Base-by-base conservation (phyloP, 1,140 invertebrate species). In the Lucilia sericata region DNA sequence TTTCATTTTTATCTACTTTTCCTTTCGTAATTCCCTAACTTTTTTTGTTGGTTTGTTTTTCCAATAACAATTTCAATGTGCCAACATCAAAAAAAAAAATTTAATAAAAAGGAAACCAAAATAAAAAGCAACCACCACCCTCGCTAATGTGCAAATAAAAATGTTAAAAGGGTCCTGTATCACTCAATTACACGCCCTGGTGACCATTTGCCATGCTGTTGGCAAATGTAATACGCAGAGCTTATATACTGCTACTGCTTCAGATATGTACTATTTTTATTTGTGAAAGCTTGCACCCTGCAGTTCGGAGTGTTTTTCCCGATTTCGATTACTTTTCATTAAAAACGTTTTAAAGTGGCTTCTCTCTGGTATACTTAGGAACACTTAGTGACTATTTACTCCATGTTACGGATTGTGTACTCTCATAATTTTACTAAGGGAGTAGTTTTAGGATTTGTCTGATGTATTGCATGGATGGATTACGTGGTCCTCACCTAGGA, bases 121-220 rank as follows among this genome's bases (percentile, higher is more conserved):
- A 42, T 8, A 65, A 9, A 13, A 30, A 81, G n/a, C 19, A 30
- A 75, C 83, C 83, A 84, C 83, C 88, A 90, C 88, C 88, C 88
- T 89, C 87, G 88, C 88, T 90, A 90, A 90, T 90, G 88, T 90
- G 88, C 88, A 90, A 90, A 90, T 90, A 90, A 90, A 90, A 90
- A 90, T 90, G 88, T 90, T 90, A 90, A 90, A 90, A 90, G 88
- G 88, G 88, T 89, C 88, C 89, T 90, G 88, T 90, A 90, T 89
- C 88, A 90, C 88, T 90, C 88, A 90, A 90, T 90, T 90, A 90
- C 88, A 90, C 88, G 88, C 88, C 88, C 88, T 87, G 89, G 88
- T 90, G 88, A 90, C 88, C 88, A 90, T 89, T 88, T 90, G 88
- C 81, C 55, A 84, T 84, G 75, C 65, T 70, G 65, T 70, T 70